Percentiles rank a stretch among this genome's conserved stretches.
These are phyloP conservation scores for Callipepla californica DNA, from an alignment of 2,113 vertebrate genomes.

Conservation along the genomic window DNA sequence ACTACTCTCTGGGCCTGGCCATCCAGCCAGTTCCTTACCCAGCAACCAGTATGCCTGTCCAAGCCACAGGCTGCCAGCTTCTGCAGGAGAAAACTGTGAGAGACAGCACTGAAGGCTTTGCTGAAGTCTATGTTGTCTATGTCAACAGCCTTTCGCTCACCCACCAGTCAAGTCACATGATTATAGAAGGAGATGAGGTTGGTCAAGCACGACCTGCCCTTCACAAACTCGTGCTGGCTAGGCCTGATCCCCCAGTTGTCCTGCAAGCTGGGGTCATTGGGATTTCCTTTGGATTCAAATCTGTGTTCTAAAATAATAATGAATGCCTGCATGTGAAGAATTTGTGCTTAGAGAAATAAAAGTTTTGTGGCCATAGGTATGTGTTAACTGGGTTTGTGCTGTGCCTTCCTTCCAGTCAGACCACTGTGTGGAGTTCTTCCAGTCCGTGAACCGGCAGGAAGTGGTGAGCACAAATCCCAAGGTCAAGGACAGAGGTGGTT, in stretches of 20 bases:
- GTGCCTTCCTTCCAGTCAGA: constrained; percentile 82
- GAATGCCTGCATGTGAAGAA: fast-evolving
- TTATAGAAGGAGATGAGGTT: too few relatives aligned
- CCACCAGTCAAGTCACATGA: too few relatives aligned
- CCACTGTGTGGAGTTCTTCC: constrained; percentile 85
- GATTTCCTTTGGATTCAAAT: neutral
- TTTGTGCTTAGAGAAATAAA: neutral
- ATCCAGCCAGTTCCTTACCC: too few relatives aligned
- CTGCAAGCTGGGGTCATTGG: neutral
- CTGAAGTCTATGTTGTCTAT: too few relatives aligned
- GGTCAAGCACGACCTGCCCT: too few relatives aligned
- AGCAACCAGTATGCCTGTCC: too few relatives aligned
- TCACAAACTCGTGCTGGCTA: too few relatives aligned
- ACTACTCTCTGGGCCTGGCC: too few relatives aligned
- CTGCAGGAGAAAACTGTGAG: neutral
- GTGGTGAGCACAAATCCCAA: constrained; percentile 79
- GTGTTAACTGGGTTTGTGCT: constrained; percentile 25
- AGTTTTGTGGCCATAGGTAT: neutral
- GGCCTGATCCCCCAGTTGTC: too few relatives aligned
- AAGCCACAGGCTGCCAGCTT: too few relatives aligned
- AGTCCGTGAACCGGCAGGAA: constrained; percentile 81
- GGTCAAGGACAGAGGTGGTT: constrained; percentile 84
- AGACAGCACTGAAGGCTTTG: too few relatives aligned
- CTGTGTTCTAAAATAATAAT: neutral
- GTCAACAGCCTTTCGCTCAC: too few relatives aligned